Evolutionary conservation across 2,888 invertebrate species (phyloP).

Genomic region (Yponomeuta evonymella): DNA sequence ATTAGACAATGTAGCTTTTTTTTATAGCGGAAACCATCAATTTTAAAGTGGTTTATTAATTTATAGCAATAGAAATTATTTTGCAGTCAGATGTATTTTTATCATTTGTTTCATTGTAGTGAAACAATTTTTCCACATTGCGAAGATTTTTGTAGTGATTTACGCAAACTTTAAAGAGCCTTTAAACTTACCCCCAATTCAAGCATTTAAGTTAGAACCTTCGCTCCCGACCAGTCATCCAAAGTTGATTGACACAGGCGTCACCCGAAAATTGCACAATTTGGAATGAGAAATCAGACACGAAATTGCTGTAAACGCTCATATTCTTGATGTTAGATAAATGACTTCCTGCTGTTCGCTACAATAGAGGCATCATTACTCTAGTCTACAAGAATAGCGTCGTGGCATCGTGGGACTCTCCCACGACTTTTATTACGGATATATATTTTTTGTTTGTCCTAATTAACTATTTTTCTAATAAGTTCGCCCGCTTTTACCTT

Average conservation of each 20-base stretch:
- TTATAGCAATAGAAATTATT: too few species aligned
- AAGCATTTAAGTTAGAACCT: not conserved
- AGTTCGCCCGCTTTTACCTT: conserved; percentile 63
- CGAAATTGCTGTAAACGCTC: conserved; percentile 73
- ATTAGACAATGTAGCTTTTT: too few species aligned
- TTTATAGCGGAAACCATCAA: too few species aligned
- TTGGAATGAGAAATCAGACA: conserved; percentile 70
- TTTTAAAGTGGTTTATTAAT: too few species aligned
- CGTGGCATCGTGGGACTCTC: conserved; percentile 66
- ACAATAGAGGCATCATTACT: conserved; percentile 74
- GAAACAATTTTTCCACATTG: too few species aligned
- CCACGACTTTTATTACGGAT: conserved; percentile 72
- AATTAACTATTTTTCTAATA: conserved; percentile 72
- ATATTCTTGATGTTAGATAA: conserved; percentile 76
- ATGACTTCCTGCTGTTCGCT: conserved; percentile 70
- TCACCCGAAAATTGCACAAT: conserved; percentile 66
- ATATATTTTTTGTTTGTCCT: conserved; percentile 73
- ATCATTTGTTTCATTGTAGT: too few species aligned
- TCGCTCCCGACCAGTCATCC: conserved; percentile 24
- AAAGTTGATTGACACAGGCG: conserved; percentile 37
- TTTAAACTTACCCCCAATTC: too few species aligned
- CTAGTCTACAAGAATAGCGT: conserved; percentile 54
- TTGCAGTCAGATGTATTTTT: too few species aligned
- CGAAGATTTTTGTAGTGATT: too few species aligned
- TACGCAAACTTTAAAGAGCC: too few species aligned